These are phyloP conservation scores for Pangasius larnaudii DNA, from an alignment of 2,797 vertebrate genomes.

Conservation along the genomic window DNA sequence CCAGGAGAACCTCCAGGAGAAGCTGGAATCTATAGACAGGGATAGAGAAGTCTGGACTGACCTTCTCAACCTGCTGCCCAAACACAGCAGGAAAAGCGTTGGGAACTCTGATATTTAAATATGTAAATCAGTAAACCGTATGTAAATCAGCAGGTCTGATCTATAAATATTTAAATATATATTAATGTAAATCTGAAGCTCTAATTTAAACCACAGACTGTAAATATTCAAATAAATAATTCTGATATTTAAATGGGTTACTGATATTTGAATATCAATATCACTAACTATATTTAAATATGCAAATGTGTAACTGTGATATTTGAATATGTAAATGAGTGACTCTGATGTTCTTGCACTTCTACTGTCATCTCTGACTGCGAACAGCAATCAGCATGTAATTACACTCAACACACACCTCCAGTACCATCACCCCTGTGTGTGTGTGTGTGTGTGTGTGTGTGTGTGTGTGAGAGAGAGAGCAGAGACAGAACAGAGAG, in stretches of 20 bases:
- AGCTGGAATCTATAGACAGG: background rate
- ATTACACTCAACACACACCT: constrained; percentile 16
- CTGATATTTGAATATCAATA: background rate
- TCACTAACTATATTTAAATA: constrained; percentile 5
- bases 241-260: background rate
- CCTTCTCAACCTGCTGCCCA: background rate
- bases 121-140: background rate
- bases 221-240: background rate
- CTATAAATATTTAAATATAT: background rate
- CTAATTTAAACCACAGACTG: background rate
- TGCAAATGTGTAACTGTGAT: constrained; percentile 5
- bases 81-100: background rate
- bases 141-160: background rate
- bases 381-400: constrained; percentile 19
- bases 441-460: constrained; percentile 14
- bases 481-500: too few species aligned
- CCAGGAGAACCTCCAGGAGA: background rate
- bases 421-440: background rate
- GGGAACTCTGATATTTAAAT: background rate
- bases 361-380: constrained; percentile 7
- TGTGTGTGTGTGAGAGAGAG: background rate
- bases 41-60: background rate
- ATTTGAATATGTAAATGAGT: constrained; percentile 14
- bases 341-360: constrained; percentile 14
- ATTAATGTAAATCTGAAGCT: background rate